phyloP scores from a whole-genome alignment of 1,140 invertebrate species.

The Euschistus heros region DNA sequence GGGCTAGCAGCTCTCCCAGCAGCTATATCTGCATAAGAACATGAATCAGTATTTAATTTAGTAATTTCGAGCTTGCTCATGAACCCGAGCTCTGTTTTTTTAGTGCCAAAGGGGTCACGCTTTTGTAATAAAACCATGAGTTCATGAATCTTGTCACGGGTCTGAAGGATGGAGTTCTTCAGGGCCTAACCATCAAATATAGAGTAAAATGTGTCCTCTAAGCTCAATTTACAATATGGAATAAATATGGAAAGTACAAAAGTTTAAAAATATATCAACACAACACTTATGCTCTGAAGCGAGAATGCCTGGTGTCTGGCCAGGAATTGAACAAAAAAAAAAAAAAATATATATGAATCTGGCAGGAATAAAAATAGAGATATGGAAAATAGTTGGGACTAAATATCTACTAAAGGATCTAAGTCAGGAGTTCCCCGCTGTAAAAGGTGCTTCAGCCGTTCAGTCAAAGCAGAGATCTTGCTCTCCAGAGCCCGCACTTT shows the following conservation, averaged over 20 bases:
- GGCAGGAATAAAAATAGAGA: neutral
- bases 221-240: constrained; percentile 8
- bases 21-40: constrained; percentile 45
- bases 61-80: too few species aligned
- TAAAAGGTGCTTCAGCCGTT: constrained; percentile 74
- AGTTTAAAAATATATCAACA: constrained; percentile 9
- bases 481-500: constrained; percentile 72
- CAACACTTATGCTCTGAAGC: constrained; percentile 14
- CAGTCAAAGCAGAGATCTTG: constrained; percentile 74
- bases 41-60: neutral
- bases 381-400: neutral
- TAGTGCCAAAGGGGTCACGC: neutral
- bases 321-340: neutral
- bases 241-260: constrained; percentile 2
- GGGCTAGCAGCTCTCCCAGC: constrained; percentile 37
- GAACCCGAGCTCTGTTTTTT: constrained; percentile 21
- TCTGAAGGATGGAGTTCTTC: constrained; percentile 5
- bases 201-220: constrained; percentile 10
- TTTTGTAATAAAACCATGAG: constrained; percentile 1
- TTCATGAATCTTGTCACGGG: constrained; percentile 6
- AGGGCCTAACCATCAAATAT: constrained; percentile 12
- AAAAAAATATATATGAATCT: neutral
- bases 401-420: constrained; percentile 41
- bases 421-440: constrained; percentile 61
- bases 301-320: constrained; percentile 19